These are phyloP conservation scores for Aldrovandia affinis DNA, from an alignment of 2,797 vertebrate genomes.

Conservation along the genomic window DNA sequence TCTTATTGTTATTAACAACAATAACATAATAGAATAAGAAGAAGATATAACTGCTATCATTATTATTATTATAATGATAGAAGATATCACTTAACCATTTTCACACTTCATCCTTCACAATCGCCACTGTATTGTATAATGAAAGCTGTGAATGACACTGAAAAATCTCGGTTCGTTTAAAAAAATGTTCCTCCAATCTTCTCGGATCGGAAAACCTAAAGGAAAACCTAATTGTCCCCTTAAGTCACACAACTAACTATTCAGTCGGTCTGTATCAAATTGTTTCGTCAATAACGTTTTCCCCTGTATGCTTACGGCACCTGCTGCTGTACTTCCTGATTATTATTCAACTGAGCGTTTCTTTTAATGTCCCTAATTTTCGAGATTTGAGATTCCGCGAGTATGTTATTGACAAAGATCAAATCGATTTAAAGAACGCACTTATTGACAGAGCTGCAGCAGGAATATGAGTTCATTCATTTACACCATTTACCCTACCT, in stretches of 20 bases:
- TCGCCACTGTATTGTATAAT: too few relatives aligned
- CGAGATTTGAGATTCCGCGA: neutral
- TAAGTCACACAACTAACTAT: neutral
- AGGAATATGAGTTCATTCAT: neutral
- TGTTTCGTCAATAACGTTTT: neutral
- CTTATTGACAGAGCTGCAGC: neutral
- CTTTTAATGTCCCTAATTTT: neutral
- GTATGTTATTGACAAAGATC: neutral
- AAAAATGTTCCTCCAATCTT: neutral
- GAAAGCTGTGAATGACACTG: too few relatives aligned
- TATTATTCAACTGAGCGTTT: neutral
- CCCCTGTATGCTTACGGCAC: neutral
- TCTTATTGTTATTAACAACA: too few relatives aligned
- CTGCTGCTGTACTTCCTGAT: neutral
- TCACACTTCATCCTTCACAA: too few relatives aligned
- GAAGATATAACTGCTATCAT: too few relatives aligned
- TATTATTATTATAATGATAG: too few relatives aligned
- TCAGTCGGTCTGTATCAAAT: neutral
- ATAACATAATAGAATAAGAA: neutral
- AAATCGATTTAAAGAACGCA: neutral
- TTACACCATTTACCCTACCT: neutral
- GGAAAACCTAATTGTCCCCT: too few relatives aligned
- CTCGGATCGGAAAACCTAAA: neutral
- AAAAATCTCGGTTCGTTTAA: too few relatives aligned
- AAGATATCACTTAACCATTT: too few relatives aligned